A percentile compares a stretch with the other conserved stretches of the same genome.
Conservation (phyloP, 2,888 invertebrate species). For the Melanchra persicariae region DNA sequence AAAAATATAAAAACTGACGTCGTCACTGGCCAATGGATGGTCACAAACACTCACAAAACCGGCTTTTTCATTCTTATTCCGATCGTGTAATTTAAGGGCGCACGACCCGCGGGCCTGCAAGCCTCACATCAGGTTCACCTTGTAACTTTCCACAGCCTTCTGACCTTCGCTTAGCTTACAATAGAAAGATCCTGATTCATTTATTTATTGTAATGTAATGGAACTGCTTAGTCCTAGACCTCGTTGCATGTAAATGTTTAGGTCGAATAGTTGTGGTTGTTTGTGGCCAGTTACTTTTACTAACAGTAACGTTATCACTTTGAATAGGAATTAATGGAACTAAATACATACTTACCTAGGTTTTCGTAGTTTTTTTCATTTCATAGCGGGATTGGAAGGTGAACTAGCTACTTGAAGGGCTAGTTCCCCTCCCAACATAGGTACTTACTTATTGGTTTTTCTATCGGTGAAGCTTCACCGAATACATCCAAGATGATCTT, state of each 20-base stretch:
- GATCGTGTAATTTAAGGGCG: constrained; percentile 60
- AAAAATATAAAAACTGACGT: constrained; percentile 30
- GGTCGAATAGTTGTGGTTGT: constrained; percentile 46
- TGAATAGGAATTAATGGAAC: constrained; percentile 7
- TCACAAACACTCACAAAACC: constrained; percentile 59
- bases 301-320: constrained; percentile 7
- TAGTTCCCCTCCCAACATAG: too few species aligned
- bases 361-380: not conserved
- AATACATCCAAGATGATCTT: too few species aligned
- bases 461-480: too few species aligned
- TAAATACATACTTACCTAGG: not conserved
- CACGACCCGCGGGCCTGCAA: constrained; percentile 29
- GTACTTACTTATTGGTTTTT: too few species aligned
- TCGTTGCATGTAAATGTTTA: constrained; percentile 54
- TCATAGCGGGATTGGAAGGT: not conserved
- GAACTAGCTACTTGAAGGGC: too few species aligned
- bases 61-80: constrained; percentile 52
- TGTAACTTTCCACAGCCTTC: constrained; percentile 59
- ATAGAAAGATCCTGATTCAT: constrained; percentile 58
- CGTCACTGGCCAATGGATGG: constrained; percentile 46
- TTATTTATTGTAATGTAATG: constrained; percentile 36
- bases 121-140: constrained; percentile 51
- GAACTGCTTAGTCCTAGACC: constrained; percentile 48
- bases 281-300: constrained; percentile 16
- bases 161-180: constrained; percentile 53